These are phyloP conservation scores for Lates japonicus DNA, from an alignment of 2,797 vertebrate species.

Conservation along the genomic window DNA sequence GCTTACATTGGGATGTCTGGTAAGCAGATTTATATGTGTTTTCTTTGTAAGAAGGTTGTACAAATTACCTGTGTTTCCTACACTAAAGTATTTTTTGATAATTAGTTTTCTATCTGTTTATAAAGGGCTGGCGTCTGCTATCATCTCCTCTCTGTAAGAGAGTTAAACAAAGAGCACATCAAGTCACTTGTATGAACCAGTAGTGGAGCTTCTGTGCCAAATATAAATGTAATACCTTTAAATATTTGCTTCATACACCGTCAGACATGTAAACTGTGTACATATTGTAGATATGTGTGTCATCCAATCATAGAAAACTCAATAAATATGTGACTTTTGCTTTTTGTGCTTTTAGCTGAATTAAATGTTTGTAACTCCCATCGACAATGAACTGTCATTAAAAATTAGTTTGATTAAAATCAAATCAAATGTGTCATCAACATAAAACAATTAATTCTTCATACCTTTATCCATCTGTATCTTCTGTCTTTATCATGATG, in stretches of 20 bases:
- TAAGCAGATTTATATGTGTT: not conserved
- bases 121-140: not conserved
- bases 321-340: slow-evolving; percentile 1
- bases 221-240: not conserved
- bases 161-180: not conserved
- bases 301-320: not conserved
- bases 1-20: not conserved
- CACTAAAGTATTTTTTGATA: slow-evolving; percentile 32
- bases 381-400: not conserved
- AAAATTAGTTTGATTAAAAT: not conserved
- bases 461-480: not conserved
- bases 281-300: slow-evolving; percentile 41
- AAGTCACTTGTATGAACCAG: slow-evolving; percentile 1
- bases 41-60: slow-evolving; percentile 28
- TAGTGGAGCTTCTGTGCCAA: not conserved
- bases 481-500: not conserved
- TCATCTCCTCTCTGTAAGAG: not conserved
- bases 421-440: too few species aligned
- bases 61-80: slow-evolving; percentile 30
- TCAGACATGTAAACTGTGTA: slow-evolving; percentile 27
- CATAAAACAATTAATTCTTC: too few species aligned
- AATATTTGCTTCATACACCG: not conserved
- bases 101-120: slow-evolving; percentile 30
- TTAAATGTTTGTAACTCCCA: not conserved
- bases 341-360: not conserved